These are phyloP conservation scores for Noctua janthina DNA, from an alignment of 2,888 invertebrate species.

Conservation along the genomic window DNA sequence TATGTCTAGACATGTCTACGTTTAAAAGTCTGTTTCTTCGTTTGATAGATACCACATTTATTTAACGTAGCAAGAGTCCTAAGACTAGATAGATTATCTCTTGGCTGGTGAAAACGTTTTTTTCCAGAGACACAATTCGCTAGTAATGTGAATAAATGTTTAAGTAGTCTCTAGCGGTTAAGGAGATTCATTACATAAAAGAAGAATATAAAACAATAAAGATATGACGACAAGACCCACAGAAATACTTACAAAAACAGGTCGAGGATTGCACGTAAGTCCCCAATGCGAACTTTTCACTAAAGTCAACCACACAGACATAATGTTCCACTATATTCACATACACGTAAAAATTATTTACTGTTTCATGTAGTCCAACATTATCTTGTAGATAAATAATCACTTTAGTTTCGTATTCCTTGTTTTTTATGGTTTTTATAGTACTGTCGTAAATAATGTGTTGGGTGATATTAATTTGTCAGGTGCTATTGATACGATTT, in stretches of 20 bases:
- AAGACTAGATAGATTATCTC: too few relatives aligned
- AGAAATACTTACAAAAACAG: slow-evolving; percentile 83
- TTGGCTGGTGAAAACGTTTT: background rate
- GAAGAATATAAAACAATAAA: background rate
- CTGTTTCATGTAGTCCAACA: slow-evolving; percentile 37
- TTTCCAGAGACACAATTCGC: background rate
- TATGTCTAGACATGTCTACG: background rate
- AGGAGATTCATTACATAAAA: too few relatives aligned
- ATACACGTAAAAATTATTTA: slow-evolving; percentile 27
- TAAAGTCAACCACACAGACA: slow-evolving; percentile 91
- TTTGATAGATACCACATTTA: background rate
- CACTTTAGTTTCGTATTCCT: slow-evolving; percentile 30
- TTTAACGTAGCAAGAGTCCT: background rate
- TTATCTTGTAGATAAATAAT: slow-evolving; percentile 40
- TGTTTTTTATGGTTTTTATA: slow-evolving; percentile 39
- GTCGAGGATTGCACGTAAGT: slow-evolving; percentile 84
- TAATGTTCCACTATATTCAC: slow-evolving; percentile 68
- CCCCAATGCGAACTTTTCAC: slow-evolving; percentile 89
- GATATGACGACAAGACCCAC: background rate
- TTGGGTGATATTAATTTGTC: slow-evolving; percentile 34
- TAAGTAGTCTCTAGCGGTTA: background rate
- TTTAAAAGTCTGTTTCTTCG: background rate
- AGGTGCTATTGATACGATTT: slow-evolving; percentile 1
- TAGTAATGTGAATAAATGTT: background rate
- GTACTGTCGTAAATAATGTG: slow-evolving; percentile 29